Evolutionary conservation across 2,797 vertebrate species (phyloP).

Genomic region (Hydrophis major): DNA sequence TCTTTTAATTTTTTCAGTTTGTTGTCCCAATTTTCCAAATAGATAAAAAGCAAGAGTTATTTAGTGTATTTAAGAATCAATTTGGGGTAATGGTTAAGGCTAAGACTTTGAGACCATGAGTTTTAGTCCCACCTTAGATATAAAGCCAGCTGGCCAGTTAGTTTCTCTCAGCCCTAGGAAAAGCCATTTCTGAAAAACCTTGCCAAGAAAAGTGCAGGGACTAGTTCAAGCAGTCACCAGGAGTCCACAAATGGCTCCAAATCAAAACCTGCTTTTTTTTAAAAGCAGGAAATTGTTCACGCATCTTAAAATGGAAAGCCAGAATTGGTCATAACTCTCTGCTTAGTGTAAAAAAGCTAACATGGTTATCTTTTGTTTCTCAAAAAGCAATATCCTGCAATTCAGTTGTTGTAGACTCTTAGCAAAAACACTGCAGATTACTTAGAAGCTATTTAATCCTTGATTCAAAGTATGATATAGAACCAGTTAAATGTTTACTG

Average conservation of each 20-base stretch:
- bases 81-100: not conserved
- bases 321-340: not conserved
- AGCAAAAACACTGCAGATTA: not conserved
- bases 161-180: not conserved
- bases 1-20: not conserved
- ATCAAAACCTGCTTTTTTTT: not conserved
- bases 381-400: not conserved
- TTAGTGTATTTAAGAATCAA: not conserved
- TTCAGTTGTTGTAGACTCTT: not conserved
- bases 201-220: not conserved
- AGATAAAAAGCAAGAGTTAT: not conserved
- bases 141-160: not conserved
- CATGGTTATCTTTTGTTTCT: not conserved
- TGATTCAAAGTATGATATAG: not conserved
- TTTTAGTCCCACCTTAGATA: not conserved
- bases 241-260: not conserved
- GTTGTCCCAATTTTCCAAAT: not conserved
- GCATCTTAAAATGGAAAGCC: not conserved
- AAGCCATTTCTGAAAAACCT: not conserved
- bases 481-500: not conserved
- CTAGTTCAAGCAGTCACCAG: not conserved
- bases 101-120: not conserved
- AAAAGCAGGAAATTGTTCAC: not conserved
- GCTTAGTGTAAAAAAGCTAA: not conserved
- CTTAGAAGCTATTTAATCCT: not conserved